Base-by-base conservation (phyloP, 2,888 invertebrate species). In the Criorhina ranunculi region DNA sequence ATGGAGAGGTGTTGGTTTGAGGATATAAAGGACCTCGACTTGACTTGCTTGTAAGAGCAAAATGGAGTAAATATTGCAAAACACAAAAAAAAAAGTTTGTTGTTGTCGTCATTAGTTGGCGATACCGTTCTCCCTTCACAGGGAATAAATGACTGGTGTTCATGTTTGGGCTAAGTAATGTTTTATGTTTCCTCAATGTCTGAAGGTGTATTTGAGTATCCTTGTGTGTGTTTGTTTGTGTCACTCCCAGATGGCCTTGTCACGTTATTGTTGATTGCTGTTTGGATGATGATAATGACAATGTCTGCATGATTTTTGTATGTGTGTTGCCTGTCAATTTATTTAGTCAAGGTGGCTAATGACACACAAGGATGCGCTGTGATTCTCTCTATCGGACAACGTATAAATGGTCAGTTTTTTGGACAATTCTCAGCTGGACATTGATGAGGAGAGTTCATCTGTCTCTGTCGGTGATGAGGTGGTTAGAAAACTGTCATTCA, bases 81-180 rank as follows among this genome's bases (percentile, higher is more conserved):
- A 24, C 1, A 24, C 24, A 37, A 70, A 62, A 19, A 77, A 17
- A 31, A 42, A 60, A 9, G n/a, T n/a, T 29, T 60, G 15, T 57
- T 60, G 40, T 60, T 51, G 31, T 40, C 49, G 15, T 51, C 29
- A 6, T 51, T 29, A 24, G 51, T 35, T 37, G 59, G 24, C 49
- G 59, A 59, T 59, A 40, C 51, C 31, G 49, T 44, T n/a, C 5
- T 7, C 11, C 35, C 3, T 15, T 37, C 15, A 3, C 2, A 35
- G 57, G 37, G 29, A 49, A 31, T 66, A 66, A 70, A 66, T 66
- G 72, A 46, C 72, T 24, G 55, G 59, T 60, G 72, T 82, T 53
- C 72, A 67, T 82, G 82, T 77, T 67, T 44, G 53, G n/a, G 72
- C 77, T 82, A 82, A 82, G 82, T 82, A 77, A 78, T 66, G 72